These are phyloP conservation scores for Lagorchestes hirsutus DNA, from an alignment of 2,797 vertebrate species.

Conservation along the genomic window DNA sequence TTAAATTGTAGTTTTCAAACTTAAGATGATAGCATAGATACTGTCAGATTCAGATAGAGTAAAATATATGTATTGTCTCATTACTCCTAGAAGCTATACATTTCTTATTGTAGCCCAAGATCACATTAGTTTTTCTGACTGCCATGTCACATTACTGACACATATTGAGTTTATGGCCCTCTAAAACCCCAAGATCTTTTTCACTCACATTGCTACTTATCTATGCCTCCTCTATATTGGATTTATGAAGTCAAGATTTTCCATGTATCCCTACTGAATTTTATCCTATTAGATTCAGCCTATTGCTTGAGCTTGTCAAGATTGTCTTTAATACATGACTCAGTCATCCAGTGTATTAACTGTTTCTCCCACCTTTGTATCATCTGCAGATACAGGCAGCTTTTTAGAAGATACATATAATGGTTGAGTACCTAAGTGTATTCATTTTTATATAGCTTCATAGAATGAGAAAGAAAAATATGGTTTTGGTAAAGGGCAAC, in stretches of 20 bases:
- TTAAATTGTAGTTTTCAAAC: not conserved
- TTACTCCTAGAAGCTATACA: not conserved
- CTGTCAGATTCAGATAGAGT: not conserved
- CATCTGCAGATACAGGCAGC: not conserved
- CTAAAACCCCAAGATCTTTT: not conserved
- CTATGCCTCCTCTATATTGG: not conserved
- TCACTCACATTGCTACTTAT: not conserved
- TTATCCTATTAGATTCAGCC: not conserved
- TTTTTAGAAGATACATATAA: not conserved
- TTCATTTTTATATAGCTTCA: not conserved
- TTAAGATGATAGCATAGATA: not conserved
- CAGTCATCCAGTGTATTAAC: not conserved
- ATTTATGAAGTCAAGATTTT: not conserved
- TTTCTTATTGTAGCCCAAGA: not conserved
- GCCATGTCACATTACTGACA: not conserved
- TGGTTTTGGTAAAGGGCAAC: not conserved
- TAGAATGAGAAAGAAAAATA: not conserved
- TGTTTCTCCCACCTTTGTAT: not conserved
- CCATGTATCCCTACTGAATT: not conserved
- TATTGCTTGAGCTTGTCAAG: not conserved
- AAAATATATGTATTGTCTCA: not conserved
- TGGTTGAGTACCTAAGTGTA: not conserved
- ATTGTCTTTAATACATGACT: not conserved
- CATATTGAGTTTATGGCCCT: not conserved
- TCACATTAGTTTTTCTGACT: not conserved